Evolutionary conservation across 2,113 vertebrate species (phyloP).

Genomic region (Scalopus aquaticus): DNA sequence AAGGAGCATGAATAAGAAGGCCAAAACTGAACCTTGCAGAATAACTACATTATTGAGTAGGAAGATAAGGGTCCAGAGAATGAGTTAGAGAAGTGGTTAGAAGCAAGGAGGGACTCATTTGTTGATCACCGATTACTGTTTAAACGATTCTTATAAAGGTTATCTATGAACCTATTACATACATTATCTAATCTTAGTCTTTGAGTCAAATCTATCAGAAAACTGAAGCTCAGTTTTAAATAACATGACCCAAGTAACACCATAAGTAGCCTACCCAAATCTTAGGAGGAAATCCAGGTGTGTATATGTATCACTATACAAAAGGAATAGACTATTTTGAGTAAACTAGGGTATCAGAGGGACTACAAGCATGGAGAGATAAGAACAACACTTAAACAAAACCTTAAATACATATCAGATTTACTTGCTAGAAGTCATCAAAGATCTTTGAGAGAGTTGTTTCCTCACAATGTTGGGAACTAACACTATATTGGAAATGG

Average conservation of each 20-base stretch:
- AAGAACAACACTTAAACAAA: background rate
- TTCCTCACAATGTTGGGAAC: background rate
- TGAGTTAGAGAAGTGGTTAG: background rate
- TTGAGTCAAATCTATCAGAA: background rate
- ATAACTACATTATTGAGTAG: background rate
- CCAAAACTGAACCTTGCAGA: background rate
- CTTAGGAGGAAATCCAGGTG: background rate
- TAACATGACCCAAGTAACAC: background rate
- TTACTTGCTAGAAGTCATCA: background rate
- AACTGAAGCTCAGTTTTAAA: background rate
- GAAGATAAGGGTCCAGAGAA: background rate
- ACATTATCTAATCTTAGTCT: background rate
- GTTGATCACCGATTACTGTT: background rate
- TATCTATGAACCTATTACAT: background rate
- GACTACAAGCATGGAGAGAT: background rate
- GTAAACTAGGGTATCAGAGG: background rate
- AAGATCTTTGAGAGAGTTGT: background rate
- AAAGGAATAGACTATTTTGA: background rate
- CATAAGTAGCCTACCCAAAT: background rate
- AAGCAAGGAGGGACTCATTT: background rate
- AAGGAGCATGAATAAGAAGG: background rate
- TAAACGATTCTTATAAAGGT: background rate
- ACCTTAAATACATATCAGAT: background rate
- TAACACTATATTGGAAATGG: background rate
- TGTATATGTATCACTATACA: background rate